These are phyloP conservation scores for Eueides isabella DNA, from an alignment of 1,140 invertebrate genomes.

Conservation along the genomic window DNA sequence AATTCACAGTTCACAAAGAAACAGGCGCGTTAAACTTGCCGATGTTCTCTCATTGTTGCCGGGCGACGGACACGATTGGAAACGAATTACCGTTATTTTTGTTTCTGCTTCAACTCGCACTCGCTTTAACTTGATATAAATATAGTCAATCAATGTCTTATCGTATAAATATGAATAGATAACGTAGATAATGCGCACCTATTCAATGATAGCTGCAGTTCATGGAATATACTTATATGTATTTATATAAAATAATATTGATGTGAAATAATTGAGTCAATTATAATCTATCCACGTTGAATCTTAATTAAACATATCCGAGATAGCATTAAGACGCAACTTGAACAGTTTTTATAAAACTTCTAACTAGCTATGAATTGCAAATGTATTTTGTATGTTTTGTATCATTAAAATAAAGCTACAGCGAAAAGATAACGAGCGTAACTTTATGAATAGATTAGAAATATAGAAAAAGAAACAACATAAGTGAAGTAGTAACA, in stretches of 20 bases:
- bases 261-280: neutral
- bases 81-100: neutral
- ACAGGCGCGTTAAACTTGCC: slow-evolving; percentile 31
- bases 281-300: neutral
- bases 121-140: neutral
- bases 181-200: neutral
- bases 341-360: neutral
- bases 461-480: neutral
- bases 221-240: neutral
- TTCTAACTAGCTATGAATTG: neutral
- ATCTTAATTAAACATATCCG: neutral
- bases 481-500: neutral
- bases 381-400: neutral
- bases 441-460: neutral
- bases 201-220: neutral
- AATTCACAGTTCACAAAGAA: slow-evolving; percentile 30
- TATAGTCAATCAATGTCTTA: neutral
- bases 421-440: neutral
- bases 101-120: neutral
- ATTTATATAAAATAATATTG: neutral
- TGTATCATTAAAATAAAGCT: neutral
- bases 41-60: slow-evolving; percentile 20
- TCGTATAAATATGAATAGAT: neutral
- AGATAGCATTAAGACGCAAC: slow-evolving; percentile 5
- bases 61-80: slow-evolving; percentile 18